phyloP scores from a whole-genome alignment of 2,888 invertebrate species.

The Aspidapion aeneum region DNA sequence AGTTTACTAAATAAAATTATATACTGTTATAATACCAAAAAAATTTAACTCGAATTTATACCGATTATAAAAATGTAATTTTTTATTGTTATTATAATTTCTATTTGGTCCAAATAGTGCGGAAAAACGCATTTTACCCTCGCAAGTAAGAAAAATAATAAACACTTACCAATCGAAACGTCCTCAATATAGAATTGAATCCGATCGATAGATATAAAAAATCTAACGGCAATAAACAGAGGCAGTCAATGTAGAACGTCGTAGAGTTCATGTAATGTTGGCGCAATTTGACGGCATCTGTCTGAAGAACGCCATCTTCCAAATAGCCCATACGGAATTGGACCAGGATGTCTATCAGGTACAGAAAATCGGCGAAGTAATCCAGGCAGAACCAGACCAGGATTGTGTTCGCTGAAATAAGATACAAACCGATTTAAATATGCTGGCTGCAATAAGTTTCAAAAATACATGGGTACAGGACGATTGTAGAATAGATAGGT shows the following conservation, averaged over 20 bases:
- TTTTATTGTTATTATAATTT: too few species aligned
- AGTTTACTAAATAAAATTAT: too few species aligned
- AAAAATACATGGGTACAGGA: too few species aligned
- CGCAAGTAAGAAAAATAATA: too few species aligned
- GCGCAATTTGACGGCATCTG: conserved; percentile 88
- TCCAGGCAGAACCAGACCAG: conserved; percentile 96
- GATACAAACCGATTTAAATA: neutral
- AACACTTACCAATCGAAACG: conserved; percentile 82
- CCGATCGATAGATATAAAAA: conserved; percentile 96
- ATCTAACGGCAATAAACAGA: conserved; percentile 96
- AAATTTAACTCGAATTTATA: too few species aligned
- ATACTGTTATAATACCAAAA: too few species aligned
- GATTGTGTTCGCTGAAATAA: conserved; percentile 69
- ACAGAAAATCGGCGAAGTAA: conserved; percentile 94
- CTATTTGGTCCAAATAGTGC: too few species aligned
- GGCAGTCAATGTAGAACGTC: conserved; percentile 97
- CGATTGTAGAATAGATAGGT: too few species aligned
- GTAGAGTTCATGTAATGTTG: conserved; percentile 95
- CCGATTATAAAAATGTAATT: too few species aligned
- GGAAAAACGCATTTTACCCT: too few species aligned
- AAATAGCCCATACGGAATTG: conserved; percentile 97
- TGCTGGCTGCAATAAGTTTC: neutral
- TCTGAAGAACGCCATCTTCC: conserved; percentile 97
- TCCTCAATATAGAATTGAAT: conserved; percentile 92
- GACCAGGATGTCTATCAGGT: conserved; percentile 93